Evolutionary conservation across 2,888 invertebrate species (phyloP).

Genomic region (Aricia artaxerxes): DNA sequence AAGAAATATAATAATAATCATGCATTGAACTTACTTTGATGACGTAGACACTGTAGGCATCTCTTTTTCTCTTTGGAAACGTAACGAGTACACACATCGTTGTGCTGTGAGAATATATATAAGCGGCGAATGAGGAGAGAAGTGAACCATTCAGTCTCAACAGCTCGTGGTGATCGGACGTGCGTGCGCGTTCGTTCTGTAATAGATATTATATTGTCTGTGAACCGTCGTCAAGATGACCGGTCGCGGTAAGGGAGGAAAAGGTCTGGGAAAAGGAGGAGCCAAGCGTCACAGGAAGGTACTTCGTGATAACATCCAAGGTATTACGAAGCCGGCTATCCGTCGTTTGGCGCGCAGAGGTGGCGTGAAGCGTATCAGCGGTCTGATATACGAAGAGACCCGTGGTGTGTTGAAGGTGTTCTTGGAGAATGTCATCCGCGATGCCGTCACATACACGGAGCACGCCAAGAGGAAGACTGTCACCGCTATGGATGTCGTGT

Average conservation of each 20-base stretch:
- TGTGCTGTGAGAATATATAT: no score
- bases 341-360: slow-evolving; percentile 86
- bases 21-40: not conserved
- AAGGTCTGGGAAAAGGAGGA: slow-evolving; percentile 89
- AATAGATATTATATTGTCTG: not conserved
- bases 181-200: no score
- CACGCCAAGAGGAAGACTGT: slow-evolving; percentile 94
- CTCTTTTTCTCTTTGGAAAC: no score
- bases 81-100: no score
- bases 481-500: slow-evolving; percentile 93
- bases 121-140: no score
- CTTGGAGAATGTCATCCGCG: slow-evolving; percentile 90
- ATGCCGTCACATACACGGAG: slow-evolving; percentile 92
- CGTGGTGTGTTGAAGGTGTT: slow-evolving; percentile 90
- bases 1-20: no score
- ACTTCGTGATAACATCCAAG: slow-evolving; percentile 88
- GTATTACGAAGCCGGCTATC: slow-evolving; percentile 89
- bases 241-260: slow-evolving; percentile 89
- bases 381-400: slow-evolving; percentile 89
- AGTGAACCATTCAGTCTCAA: no score
- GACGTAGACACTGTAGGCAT: no score
- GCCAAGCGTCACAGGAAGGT: slow-evolving; percentile 92
- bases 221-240: slow-evolving; percentile 77
- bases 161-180: no score
- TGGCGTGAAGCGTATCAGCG: slow-evolving; percentile 87